Conservation (phyloP, 2,797 vertebrate genomes). For the Urophycis tenuis region DNA sequence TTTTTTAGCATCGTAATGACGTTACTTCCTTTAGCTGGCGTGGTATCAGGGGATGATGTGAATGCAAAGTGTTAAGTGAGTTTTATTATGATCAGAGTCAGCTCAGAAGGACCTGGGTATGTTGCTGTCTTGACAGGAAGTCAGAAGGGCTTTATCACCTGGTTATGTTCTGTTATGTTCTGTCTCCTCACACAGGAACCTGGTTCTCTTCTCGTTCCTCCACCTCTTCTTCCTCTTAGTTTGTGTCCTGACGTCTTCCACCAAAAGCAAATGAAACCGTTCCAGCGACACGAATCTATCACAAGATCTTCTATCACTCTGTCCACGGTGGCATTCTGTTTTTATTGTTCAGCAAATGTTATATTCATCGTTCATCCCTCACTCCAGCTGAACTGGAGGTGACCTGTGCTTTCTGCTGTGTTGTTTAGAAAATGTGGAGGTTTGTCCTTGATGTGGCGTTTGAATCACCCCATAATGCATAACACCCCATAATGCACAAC, state of each 20-base stretch:
- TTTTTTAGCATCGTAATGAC: neutral
- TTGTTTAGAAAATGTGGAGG: slow-evolving; percentile 69
- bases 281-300: slow-evolving; percentile 82
- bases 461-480: slow-evolving; percentile 60
- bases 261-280: slow-evolving; percentile 88
- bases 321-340: slow-evolving; percentile 80
- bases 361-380: slow-evolving; percentile 82
- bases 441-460: slow-evolving; percentile 75
- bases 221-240: slow-evolving; percentile 59
- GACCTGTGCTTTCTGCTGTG: slow-evolving; percentile 76
- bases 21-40: neutral
- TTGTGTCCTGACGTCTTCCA: slow-evolving; percentile 77
- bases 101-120: neutral
- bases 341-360: slow-evolving; percentile 86
- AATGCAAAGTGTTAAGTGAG: neutral
- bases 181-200: neutral
- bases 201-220: neutral
- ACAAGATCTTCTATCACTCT: slow-evolving; percentile 84
- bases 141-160: neutral
- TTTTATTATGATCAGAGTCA: neutral
- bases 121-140: neutral
- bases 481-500: slow-evolving; percentile 38
- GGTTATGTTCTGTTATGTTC: neutral
- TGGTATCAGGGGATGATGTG: neutral
- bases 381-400: slow-evolving; percentile 88